Percentiles rank a stretch among this genome's conserved stretches.
phyloP scores from a whole-genome alignment of 2,797 vertebrate species.

The Aldrovandia affinis region DNA sequence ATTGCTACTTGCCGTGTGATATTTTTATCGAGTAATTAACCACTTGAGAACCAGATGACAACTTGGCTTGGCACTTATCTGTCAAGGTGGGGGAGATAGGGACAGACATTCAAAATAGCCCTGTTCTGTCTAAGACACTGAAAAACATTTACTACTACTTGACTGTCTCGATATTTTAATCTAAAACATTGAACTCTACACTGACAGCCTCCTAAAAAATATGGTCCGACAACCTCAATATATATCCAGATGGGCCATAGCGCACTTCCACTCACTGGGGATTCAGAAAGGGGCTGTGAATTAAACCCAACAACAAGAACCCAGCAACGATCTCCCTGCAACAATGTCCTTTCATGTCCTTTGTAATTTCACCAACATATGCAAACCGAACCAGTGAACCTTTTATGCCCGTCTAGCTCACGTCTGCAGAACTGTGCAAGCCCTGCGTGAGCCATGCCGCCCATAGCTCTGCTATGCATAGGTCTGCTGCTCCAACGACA shows the following conservation, averaged over 20 bases:
- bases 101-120: not conserved
- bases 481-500: slow-evolving; percentile 59
- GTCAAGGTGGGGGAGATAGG: not conserved
- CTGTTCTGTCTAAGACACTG: not conserved
- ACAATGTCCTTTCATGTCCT: not conserved
- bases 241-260: too few relatives aligned
- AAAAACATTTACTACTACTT: not conserved
- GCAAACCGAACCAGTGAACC: too few relatives aligned
- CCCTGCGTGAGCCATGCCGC: too few relatives aligned
- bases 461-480: too few relatives aligned
- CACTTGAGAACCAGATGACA: slow-evolving; percentile 30
- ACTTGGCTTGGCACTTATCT: slow-evolving; percentile 23
- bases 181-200: not conserved
- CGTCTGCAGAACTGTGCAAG: too few relatives aligned
- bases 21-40: slow-evolving; percentile 40
- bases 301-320: not conserved
- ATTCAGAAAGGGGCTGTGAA: not conserved
- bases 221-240: not conserved
- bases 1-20: slow-evolving; percentile 33
- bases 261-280: not conserved
- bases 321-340: too few relatives aligned
- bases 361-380: too few relatives aligned
- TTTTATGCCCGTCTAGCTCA: too few relatives aligned
- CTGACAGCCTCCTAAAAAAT: not conserved
- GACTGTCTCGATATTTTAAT: not conserved